A percentile compares a stretch with the other conserved stretches of the same genome.
Conservation (phyloP, 2,113 vertebrate species). For the Calyptommatus sinebrachiatus region DNA sequence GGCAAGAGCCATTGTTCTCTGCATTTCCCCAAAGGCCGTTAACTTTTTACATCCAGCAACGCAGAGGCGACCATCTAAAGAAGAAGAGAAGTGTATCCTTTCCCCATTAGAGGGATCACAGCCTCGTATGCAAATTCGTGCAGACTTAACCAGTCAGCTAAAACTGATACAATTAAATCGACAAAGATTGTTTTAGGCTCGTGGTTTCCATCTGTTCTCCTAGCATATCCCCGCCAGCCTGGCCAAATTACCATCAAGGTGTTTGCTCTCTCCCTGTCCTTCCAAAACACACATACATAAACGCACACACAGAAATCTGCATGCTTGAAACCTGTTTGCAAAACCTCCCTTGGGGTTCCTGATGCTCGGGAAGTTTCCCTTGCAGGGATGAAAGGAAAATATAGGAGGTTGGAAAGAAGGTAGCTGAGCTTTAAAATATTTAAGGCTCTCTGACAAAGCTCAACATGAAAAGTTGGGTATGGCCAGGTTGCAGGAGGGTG, state of each 20-base stretch:
- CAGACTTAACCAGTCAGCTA: neutral
- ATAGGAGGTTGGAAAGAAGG: neutral
- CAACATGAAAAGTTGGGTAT: neutral
- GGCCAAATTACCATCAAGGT: neutral
- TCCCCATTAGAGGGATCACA: neutral
- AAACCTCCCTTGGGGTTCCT: neutral
- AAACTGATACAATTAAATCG: neutral
- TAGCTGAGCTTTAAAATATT: neutral
- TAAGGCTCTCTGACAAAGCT: neutral
- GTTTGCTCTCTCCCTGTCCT: neutral
- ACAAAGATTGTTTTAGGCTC: neutral
- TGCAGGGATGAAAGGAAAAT: neutral
- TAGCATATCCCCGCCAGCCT: neutral
- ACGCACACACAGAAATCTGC: too few relatives aligned
- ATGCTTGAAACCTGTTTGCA: neutral
- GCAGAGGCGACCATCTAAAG: too few relatives aligned
- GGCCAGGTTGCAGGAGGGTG: neutral
- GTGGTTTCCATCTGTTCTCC: neutral
- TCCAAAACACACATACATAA: neutral
- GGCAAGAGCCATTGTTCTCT: too few relatives aligned
- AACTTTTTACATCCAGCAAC: too few relatives aligned
- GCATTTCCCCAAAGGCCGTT: too few relatives aligned
- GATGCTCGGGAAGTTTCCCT: neutral
- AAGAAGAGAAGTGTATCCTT: neutral
- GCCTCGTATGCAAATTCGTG: neutral